A percentile compares a stretch with the other conserved stretches of the same genome.
Conservation (phyloP, 1,140 invertebrate genomes). For the Drepana arcuata region DNA sequence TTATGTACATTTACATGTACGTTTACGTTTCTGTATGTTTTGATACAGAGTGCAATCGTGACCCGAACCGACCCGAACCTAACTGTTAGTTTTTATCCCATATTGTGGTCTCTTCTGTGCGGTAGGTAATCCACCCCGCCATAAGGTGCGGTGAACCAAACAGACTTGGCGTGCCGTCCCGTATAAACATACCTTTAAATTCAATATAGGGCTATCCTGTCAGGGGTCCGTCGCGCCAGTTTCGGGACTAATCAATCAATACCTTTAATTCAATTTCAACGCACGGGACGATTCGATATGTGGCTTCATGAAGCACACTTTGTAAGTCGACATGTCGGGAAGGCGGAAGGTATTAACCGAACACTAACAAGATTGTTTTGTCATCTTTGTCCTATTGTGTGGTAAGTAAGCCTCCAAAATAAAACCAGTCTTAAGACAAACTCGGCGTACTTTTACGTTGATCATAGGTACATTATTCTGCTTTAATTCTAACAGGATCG, state of each 20-base stretch:
- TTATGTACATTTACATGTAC: no score
- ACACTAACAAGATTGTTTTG: neutral
- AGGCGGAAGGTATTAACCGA: neutral
- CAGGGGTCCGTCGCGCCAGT: slow-evolving; percentile 23
- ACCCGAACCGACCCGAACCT: neutral
- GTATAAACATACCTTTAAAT: slow-evolving; percentile 12
- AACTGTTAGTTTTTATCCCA: neutral
- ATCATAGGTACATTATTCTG: no score
- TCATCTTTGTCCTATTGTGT: neutral
- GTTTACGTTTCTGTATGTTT: neutral
- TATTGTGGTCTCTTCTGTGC: neutral
- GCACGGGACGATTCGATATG: no score
- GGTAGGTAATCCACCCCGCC: neutral
- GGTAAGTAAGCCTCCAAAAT: neutral
- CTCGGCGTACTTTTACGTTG: no score
- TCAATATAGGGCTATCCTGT: slow-evolving; percentile 15
- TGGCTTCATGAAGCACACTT: no score
- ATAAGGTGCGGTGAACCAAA: neutral
- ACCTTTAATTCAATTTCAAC: neutral
- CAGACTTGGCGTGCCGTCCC: neutral
- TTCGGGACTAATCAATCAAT: slow-evolving; percentile 24
- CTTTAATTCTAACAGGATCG: no score
- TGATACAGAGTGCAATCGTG: neutral
- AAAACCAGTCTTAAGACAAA: no score
- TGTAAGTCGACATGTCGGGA: no score